Evolutionary conservation across 2,113 vertebrate species (phyloP).

Genomic region (Pandion haliaetus): DNA sequence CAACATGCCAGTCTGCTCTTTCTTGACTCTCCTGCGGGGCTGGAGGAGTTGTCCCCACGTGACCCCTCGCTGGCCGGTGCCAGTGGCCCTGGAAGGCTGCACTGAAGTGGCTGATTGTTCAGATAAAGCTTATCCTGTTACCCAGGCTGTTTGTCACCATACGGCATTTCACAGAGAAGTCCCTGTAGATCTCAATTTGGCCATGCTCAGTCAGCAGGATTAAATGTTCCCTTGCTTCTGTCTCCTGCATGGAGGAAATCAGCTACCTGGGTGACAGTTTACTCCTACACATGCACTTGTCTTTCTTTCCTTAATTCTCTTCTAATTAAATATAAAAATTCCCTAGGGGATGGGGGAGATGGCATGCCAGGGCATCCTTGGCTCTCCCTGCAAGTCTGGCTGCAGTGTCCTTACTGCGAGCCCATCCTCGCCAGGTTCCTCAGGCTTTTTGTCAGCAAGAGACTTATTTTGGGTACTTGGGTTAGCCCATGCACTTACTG

Average conservation of each 20-base stretch:
- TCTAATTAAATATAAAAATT: slow-evolving; percentile 33
- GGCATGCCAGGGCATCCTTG: background rate
- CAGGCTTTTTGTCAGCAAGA: background rate
- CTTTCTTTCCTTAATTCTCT: background rate
- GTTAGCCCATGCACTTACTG: background rate
- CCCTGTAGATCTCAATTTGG: slow-evolving; percentile 44
- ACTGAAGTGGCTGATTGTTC: slow-evolving; percentile 45
- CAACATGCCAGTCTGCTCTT: background rate
- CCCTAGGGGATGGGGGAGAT: background rate
- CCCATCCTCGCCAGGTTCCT: background rate
- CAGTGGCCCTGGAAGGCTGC: background rate
- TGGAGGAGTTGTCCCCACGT: background rate
- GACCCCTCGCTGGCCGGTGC: background rate
- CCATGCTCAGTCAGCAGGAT: slow-evolving; percentile 37
- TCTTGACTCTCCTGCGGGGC: background rate
- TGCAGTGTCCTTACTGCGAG: background rate
- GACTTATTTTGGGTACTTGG: background rate
- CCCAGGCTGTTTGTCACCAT: slow-evolving; percentile 1
- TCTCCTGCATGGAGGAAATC: slow-evolving; percentile 1
- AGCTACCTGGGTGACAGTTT: background rate
- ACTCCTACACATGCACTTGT: background rate
- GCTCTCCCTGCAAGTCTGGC: background rate
- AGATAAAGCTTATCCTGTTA: slow-evolving; percentile 53
- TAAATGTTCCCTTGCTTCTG: slow-evolving; percentile 55
- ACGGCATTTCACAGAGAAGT: slow-evolving; percentile 36